phyloP scores from a whole-genome alignment of 2,113 vertebrate species.

The Cichladusa arquata region DNA sequence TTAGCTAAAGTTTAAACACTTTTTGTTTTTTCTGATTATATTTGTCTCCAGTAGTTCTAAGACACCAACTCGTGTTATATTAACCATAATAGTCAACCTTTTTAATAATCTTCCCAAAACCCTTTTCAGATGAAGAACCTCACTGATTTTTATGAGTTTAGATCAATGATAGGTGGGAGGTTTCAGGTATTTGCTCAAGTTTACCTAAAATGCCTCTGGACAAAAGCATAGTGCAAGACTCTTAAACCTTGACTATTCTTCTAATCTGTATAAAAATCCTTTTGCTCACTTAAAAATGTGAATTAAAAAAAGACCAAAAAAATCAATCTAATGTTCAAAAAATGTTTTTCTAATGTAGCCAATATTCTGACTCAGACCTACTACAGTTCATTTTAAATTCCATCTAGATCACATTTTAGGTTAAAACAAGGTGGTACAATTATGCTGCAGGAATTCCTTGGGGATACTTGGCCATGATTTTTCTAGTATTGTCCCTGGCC shows the following conservation, averaged over 20 bases:
- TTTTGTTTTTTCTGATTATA: background rate
- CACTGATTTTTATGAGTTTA: background rate
- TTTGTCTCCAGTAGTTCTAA: background rate
- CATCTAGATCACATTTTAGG: background rate
- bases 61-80: background rate
- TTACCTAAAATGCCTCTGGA: background rate
- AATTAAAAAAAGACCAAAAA: background rate
- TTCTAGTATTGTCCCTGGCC: background rate
- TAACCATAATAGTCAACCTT: background rate
- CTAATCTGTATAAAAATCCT: background rate
- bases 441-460: background rate
- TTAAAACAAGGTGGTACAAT: background rate
- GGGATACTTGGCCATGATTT: background rate
- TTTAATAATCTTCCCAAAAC: background rate
- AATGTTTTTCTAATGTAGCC: background rate
- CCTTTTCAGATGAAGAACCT: background rate
- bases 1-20: background rate
- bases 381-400: background rate
- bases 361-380: background rate
- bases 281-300: background rate
- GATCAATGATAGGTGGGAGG: background rate
- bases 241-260: background rate
- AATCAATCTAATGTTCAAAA: background rate
- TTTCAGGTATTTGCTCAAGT: background rate
- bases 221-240: background rate